Evolutionary conservation across 2,113 vertebrate species (phyloP).

Genomic region (Solea senegalensis): DNA sequence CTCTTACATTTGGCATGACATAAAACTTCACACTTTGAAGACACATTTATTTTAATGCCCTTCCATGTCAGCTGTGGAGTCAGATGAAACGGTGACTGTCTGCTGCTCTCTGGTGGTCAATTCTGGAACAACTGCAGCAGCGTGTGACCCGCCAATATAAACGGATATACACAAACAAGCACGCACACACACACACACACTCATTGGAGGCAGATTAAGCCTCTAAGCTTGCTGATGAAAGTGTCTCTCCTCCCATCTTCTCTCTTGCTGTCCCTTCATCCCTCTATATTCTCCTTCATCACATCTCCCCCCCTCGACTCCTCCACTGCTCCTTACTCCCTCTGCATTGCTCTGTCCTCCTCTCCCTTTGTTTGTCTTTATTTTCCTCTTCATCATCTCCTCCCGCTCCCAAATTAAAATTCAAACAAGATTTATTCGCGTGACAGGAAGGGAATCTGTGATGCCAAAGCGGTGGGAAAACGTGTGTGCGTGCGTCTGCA

Average conservation of each 20-base stretch:
- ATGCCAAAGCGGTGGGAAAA: slow-evolving; percentile 7
- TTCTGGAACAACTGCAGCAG: slow-evolving; percentile 5
- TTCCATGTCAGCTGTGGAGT: background rate
- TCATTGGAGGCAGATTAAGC: slow-evolving; percentile 57
- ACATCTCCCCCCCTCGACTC: background rate
- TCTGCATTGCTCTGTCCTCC: background rate
- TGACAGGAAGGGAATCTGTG: slow-evolving; percentile 11
- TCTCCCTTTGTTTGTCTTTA: slow-evolving; percentile 10
- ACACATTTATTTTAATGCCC: background rate
- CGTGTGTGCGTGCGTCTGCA: background rate
- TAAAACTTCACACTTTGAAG: no score
- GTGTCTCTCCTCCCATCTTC: slow-evolving; percentile 24
- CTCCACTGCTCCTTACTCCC: background rate
- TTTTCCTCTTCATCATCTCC: slow-evolving; percentile 1
- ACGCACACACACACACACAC: slow-evolving; percentile 15
- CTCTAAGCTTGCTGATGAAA: slow-evolving; percentile 67
- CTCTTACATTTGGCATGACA: no score
- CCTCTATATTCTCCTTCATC: slow-evolving; percentile 28
- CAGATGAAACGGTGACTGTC: slow-evolving; percentile 1
- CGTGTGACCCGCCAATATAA: background rate
- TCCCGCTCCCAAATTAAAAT: slow-evolving; percentile 32
- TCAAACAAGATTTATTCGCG: slow-evolving; percentile 34
- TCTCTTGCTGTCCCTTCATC: background rate
- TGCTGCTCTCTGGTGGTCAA: slow-evolving; percentile 54
- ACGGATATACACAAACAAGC: background rate